These are phyloP conservation scores for Cnemophilus loriae DNA, from an alignment of 2,113 vertebrate genomes.

Conservation along the genomic window DNA sequence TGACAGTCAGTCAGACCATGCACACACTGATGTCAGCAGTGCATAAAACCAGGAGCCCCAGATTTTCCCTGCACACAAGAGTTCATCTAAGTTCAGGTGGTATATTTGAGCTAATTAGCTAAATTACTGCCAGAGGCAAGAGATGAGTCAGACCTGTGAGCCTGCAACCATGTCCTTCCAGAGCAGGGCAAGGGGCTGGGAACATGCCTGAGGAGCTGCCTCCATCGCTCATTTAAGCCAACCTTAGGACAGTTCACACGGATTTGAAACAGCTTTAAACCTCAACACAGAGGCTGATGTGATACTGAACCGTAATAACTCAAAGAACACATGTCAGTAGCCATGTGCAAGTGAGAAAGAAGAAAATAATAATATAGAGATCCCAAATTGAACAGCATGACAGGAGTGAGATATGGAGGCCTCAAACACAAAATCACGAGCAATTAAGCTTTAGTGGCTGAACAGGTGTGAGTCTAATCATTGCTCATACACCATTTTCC, in stretches of 20 bases:
- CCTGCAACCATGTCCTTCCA: not conserved
- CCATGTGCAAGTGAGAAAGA: accelerated
- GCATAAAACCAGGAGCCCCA: not conserved
- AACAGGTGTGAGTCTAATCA: not conserved
- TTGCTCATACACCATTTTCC: not conserved
- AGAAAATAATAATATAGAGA: not conserved
- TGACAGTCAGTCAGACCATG: not conserved
- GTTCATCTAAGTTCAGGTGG: not conserved
- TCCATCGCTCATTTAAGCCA: not conserved
- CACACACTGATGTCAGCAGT: not conserved
- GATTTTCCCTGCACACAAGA: not conserved
- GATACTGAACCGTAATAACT: not conserved
- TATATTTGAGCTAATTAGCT: not conserved
- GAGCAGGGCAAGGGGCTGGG: not conserved
- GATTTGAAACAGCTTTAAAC: not conserved
- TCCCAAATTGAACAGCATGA: not conserved
- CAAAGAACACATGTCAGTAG: not conserved
- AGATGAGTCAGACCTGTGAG: not conserved
- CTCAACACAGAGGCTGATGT: not conserved
- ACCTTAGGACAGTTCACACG: not conserved
- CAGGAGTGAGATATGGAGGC: not conserved
- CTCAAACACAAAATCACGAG: not conserved
- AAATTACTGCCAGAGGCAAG: not conserved
- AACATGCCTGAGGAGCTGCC: accelerated
- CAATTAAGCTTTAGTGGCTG: not conserved